Base-by-base conservation (phyloP, 2,888 invertebrate genomes). In the Coelinius sp. region DNA sequence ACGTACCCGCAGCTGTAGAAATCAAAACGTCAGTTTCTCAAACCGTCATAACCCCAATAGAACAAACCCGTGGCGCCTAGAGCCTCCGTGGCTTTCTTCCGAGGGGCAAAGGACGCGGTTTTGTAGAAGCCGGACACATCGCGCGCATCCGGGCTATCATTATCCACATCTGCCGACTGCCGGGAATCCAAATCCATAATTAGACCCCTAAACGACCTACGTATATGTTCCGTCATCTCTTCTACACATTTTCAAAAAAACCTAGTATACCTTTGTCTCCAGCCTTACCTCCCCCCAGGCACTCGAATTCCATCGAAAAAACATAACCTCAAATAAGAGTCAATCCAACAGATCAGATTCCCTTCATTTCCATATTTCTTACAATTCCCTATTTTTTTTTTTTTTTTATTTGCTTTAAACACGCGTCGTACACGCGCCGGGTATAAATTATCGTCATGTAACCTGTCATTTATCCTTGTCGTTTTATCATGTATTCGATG, bases 151-250 rank as follows among this genome's bases (percentile, higher is more conserved):
- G 79, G 80, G 78, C 83, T 85, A 84, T 85, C 81, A 85, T 85
- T 85, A 84, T 82, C 84, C 80, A 77, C 86, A 85, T 85, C 85
- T 85, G 85, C 83, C 81, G 79, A 79, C 77, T 77, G 78, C 73
- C 74, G 77, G 76, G 76, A 66, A 79, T 80, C 78, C 83, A 63
- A 24, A 41, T 70, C 75, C 66, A 73, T 73, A 78, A 78, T 78
- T 78, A 78, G 74, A 75, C 74, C 74, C 77, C 79, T 78, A 77
- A 79, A 76, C 78, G 77, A 63, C 27, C 68, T 38, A 73, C 75
- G 75, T 83, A 25, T 74, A 75, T 76, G 81, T 84, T 84, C 83
- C 80, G 79, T 80, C 80, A 81, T 82, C 80, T 81, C 81, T 81
- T 77, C 76, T 75, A 82, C 75, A 79, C 74, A 68, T 31, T 59